Percentiles rank a stretch among this genome's conserved stretches.
Evolutionary conservation across 2,113 vertebrate genomes (phyloP).

Genomic region (Zosterops pallidus): DNA sequence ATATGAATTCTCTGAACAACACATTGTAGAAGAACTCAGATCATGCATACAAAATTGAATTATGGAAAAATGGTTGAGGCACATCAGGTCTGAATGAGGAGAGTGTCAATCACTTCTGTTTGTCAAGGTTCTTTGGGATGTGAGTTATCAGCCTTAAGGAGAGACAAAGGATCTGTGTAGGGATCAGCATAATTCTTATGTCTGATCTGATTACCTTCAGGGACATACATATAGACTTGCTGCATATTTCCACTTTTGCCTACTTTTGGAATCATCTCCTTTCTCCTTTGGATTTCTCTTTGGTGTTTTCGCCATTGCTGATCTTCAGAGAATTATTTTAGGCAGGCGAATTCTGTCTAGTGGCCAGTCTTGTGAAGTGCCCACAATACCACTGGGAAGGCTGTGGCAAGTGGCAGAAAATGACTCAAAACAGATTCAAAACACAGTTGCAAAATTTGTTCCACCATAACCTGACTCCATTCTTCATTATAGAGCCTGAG

Average conservation of each 20-base stretch:
- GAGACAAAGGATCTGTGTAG: background rate
- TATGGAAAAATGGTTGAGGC: background rate
- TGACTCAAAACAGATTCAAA: background rate
- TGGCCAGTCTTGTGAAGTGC: background rate
- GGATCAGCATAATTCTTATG: constrained; percentile 16
- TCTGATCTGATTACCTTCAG: constrained; percentile 17
- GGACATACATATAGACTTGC: background rate
- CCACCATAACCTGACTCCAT: background rate
- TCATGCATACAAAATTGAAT: constrained; percentile 18
- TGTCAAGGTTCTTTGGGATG: background rate
- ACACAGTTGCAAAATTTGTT: background rate
- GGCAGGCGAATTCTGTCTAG: background rate
- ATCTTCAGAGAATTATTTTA: background rate
- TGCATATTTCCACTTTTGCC: background rate
- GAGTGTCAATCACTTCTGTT: constrained; percentile 28
- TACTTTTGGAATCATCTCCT: background rate
- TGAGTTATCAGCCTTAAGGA: constrained; percentile 29
- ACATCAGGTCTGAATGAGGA: background rate
- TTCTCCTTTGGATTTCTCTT: background rate
- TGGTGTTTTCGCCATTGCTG: background rate
- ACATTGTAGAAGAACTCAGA: background rate
- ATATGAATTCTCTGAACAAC: constrained; percentile 24
- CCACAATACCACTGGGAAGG: background rate
- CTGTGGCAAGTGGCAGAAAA: background rate
- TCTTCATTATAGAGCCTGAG: background rate